Evolutionary conservation across 2,113 vertebrate genomes (phyloP).

Genomic region (Chloropsis cyanopogon): DNA sequence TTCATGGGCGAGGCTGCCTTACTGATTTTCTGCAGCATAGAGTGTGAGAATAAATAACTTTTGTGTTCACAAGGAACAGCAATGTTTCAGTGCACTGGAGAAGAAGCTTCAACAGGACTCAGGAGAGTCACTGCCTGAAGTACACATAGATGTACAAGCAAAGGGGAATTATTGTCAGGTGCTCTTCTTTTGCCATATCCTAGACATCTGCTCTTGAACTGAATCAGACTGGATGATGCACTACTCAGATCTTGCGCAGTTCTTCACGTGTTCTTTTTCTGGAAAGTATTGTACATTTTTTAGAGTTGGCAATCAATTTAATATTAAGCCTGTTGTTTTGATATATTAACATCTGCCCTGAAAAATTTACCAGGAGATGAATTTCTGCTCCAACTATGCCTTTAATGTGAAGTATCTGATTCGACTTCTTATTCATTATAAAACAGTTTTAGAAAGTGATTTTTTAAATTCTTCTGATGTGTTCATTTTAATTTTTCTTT

Average conservation of each 20-base stretch:
- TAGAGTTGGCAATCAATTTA: background rate
- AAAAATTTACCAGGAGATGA: background rate
- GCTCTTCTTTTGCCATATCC: background rate
- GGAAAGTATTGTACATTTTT: background rate
- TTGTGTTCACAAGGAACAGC: background rate
- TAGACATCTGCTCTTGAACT: background rate
- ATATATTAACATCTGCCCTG: background rate
- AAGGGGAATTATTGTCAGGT: too few species aligned
- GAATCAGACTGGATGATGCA: background rate
- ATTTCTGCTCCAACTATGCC: background rate
- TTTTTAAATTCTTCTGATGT: background rate
- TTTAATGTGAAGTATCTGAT: background rate
- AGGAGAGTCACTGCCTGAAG: background rate
- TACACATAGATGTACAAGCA: rapidly evolving
- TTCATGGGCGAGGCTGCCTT: background rate
- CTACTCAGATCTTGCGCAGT: background rate
- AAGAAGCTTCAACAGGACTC: background rate
- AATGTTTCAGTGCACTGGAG: background rate
- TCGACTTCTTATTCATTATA: background rate
- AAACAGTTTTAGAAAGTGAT: background rate
- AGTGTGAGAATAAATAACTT: background rate
- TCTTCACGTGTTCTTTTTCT: background rate
- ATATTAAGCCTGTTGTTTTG: background rate
- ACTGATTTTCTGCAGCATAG: background rate
- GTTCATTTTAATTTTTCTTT: background rate